Base-by-base conservation (phyloP, 2,888 invertebrate species). In the Drosophila ochracea region DNA sequence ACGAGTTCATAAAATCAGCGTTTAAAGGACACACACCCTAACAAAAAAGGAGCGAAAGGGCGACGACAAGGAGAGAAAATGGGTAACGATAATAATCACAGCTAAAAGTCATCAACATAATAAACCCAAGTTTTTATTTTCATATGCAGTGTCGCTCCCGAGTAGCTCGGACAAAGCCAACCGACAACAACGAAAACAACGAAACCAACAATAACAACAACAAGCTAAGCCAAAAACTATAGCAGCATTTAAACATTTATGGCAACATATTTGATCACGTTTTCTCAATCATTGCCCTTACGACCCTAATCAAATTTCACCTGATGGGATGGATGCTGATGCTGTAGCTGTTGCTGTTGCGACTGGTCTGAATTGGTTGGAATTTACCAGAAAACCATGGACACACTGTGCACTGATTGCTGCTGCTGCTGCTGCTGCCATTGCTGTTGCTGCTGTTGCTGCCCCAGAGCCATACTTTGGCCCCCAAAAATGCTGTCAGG, bases 241-340 rank as follows among this genome's bases (percentile, higher is more conserved):
- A 73, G 84, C 81, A 83, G 80, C 89, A 89, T 89, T 88, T 88
- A 89, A 89, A 85, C 88, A 84, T 83, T 88, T 88, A 89, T 84
- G 82, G 84, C 84, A 88, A 88, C 88, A 88, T 88, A 89, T 89
- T 89, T 89, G 88, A 89, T 90, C 92, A 92, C 92, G 92, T 91
- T 91, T 92, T 91, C 85, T 88, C 91, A 91, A 92, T 92, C 89
- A 91, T 85, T 85, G 90, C 82, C 82, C 88, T 91, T 91, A 92
- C 89, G 92, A 91, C 92, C 91, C 91, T 91, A 90, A 92, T 92
- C 91, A 91, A 92, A 91, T 91, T 90, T 91, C 91, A 92, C 92
- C 92, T 92, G 92, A 91, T 91, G 92, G 87, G 83, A 84, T 69
- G 75, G 53, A 4, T 53, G 53, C 53, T 30, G 53, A n/a, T 31